Base-by-base conservation (phyloP, 2,888 invertebrate species). In the Metacarcinus magister region DNA sequence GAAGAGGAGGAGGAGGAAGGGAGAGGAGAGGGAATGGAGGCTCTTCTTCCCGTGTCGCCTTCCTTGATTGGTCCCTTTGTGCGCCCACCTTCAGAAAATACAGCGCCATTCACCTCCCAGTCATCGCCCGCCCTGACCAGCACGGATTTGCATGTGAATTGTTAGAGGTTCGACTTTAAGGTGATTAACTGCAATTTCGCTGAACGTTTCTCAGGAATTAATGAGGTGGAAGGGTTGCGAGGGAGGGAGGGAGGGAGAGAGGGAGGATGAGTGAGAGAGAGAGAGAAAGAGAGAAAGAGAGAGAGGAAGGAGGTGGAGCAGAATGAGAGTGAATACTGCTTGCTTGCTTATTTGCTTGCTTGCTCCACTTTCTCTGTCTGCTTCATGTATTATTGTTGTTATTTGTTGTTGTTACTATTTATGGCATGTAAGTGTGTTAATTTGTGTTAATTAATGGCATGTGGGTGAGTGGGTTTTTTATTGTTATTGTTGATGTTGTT, bases 131-230 rank as follows among this genome's bases (percentile, higher is more conserved):
- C 48, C 44, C 82, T 95, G 48, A 54, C 91, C 43, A 32, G 39
- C 43, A 39, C 10, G 60, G 32, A 95, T 95, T 92, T 92, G 92
- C 95, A 95, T 92, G 87, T 95, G 92, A 95, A 95, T 95, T 48
- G 92, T 32, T 75, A 92, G 54, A 60, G 82, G 44, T 67, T 91
- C 92, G 46, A 92, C 95, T 95, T 95, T 95, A 95, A 95, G 95
- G 95, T 95, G 95, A 95, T 95, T 95, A 95, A 95, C 92, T 82
- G 92, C 87, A 91, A 95, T 95, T 95, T 95, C 92, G 92, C 95
- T 92, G 92, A 92, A 95, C 92, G 95, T 92, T 95, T 67, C 95
- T 92, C 67, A 16, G 82, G 92, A 92, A 94, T 94, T 82, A 94
- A 94, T 94, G 82, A 82, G 87, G 46, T 82, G 94, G 94, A 48